Base-by-base conservation (phyloP, 2,113 vertebrate genomes). In the Erythrocercus mccallii region DNA sequence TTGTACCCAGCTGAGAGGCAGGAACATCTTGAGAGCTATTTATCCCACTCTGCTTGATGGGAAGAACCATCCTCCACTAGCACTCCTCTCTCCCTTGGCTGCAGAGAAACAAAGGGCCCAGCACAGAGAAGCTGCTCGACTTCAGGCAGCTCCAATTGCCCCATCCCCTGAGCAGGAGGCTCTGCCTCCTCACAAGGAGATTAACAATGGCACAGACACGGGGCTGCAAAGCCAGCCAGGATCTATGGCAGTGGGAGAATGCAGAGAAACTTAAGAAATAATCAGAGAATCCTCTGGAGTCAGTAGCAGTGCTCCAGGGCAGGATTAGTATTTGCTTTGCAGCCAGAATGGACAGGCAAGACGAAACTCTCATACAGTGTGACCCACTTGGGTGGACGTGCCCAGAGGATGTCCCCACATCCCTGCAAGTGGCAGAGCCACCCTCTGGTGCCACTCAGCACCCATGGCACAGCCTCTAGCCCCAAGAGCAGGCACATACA, bases 381-480 rank as follows among this genome's bases (percentile, higher is more conserved):
- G 35, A 81, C n/a, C 47, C 47, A n/a, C n/a, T 3, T 0, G 8
- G n/a, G 35, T 25, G 33, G 58, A 51, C 0, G 0, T 28, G 54
- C 38, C 9, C 61, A 58, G 33, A 73, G 51, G n/a, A 4, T 77
- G 53, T 77, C 61, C 51, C 51, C 40, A 53, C 12, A 45, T 7
- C 45, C 50, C 74, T 70, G 62, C 68, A 24, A 60, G 33, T 12
- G 47, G n/a, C 62, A 79, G 25, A 64, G 65, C 30, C 61, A 76
- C 58, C 25, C 48, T 44, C 35, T 44, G 81, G 16, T 90, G 50
- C 71, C 64, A 73, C n/a, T 23, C 30, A 73, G 86, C 54, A 53
- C 38, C 50, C 62, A 27, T 1, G 28, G 30, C 27, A 12, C 7
- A 57, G 79, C 50, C 73, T 69, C 45, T 31, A 47, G 72, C 47